A percentile compares a stretch with the other conserved stretches of the same genome.
Conservation (phyloP, 2,888 invertebrate genomes). For the Nemotelus pantherinus region DNA sequence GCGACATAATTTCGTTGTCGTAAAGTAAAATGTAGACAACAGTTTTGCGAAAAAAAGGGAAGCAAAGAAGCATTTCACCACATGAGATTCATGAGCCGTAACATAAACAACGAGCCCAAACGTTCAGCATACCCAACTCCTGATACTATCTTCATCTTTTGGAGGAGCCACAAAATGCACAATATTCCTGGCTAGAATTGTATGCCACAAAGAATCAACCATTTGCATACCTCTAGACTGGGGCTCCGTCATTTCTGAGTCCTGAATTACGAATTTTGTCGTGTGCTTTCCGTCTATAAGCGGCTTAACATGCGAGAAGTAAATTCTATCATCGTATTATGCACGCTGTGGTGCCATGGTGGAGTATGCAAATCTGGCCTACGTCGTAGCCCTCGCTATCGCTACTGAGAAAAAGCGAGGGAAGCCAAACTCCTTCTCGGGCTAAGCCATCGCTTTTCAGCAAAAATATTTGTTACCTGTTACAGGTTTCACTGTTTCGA, state of each 20-base stretch:
- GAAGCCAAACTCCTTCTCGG: neutral
- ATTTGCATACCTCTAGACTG: constrained; percentile 39
- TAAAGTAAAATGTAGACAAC: constrained; percentile 20
- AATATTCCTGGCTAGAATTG: constrained; percentile 31
- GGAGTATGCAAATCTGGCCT: constrained; percentile 35
- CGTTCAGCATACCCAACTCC: neutral
- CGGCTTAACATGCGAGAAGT: constrained; percentile 44
- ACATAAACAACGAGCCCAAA: constrained; percentile 15
- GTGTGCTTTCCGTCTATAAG: constrained; percentile 40
- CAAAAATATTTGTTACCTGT: constrained; percentile 30
- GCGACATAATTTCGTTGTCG: constrained; percentile 33
- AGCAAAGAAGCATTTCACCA: neutral
- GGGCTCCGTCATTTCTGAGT: constrained; percentile 32
- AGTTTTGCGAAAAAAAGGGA: neutral
- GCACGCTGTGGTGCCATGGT: constrained; percentile 24
- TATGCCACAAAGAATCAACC: constrained; percentile 35
- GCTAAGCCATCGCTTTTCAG: neutral
- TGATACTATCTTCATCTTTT: constrained; percentile 28
- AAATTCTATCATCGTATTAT: constrained; percentile 38
- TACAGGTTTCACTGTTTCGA: constrained; percentile 14
- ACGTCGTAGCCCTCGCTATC: neutral
- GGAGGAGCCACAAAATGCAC: constrained; percentile 37
- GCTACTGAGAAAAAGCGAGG: neutral
- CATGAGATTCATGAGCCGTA: constrained; percentile 32
- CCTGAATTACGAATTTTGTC: constrained; percentile 23